A percentile compares a stretch with the other conserved stretches of the same genome.
Conservation (phyloP, 2,888 invertebrate genomes). For the Pollenia angustigena region DNA sequence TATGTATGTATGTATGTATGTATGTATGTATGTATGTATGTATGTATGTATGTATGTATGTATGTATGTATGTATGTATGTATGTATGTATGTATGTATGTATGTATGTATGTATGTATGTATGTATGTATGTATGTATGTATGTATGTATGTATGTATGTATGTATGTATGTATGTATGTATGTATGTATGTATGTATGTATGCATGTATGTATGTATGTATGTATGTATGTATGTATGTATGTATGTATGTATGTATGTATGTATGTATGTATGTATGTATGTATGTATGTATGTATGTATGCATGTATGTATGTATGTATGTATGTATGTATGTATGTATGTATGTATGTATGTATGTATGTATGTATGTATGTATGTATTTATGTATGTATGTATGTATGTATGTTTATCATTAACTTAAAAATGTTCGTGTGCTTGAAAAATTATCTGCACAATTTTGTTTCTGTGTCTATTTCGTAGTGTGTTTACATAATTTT, state of each 20-base stretch:
- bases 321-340: slow-evolving; percentile 4
- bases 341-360: slow-evolving; percentile 1
- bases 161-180: slow-evolving; percentile 4
- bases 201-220: slow-evolving; percentile 3
- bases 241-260: slow-evolving; percentile 4
- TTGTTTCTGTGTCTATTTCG: not conserved
- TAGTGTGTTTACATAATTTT: slow-evolving; percentile 39
- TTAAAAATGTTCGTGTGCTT: not conserved
- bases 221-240: slow-evolving; percentile 1
- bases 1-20: slow-evolving; percentile 4
- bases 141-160: slow-evolving; percentile 1
- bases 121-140: slow-evolving; percentile 4
- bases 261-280: slow-evolving; percentile 1
- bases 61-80: slow-evolving; percentile 1
- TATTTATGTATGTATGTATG: not conserved
- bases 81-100: slow-evolving; percentile 4
- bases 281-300: slow-evolving; percentile 4
- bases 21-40: slow-evolving; percentile 1
- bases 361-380: slow-evolving; percentile 4
- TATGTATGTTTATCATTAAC: not conserved
- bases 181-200: slow-evolving; percentile 1
- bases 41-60: slow-evolving; percentile 4
- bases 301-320: not conserved
- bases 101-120: slow-evolving; percentile 1
- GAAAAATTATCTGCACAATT: not conserved